These are phyloP conservation scores for Drosophila ustulata DNA, from an alignment of 2,888 invertebrate genomes.

Conservation along the genomic window DNA sequence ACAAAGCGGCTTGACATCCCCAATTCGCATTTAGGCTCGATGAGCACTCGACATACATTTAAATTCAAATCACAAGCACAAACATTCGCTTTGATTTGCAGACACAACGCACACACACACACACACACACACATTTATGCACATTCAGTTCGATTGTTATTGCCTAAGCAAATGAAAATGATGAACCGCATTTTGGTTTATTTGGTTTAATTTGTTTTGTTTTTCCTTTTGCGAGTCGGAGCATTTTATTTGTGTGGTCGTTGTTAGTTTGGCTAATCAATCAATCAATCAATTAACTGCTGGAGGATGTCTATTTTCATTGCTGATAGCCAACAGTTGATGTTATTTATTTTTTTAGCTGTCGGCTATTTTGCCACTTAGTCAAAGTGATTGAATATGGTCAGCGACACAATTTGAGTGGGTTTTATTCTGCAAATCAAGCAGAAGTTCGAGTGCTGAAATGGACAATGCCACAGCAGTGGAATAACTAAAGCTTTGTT, in stretches of 20 bases:
- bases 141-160: constrained; percentile 34
- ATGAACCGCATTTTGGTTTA: constrained; percentile 56
- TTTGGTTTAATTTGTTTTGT: constrained; percentile 49
- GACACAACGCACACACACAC: constrained; percentile 26
- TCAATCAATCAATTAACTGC: constrained; percentile 78
- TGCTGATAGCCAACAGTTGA: constrained; percentile 65
- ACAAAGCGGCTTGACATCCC: constrained; percentile 15
- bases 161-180: constrained; percentile 68
- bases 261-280: constrained; percentile 62
- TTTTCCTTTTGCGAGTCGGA: constrained; percentile 8
- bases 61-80: constrained; percentile 71
- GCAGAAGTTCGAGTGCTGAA: neutral
- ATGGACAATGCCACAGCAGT: neutral
- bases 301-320: constrained; percentile 64
- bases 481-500: neutral
- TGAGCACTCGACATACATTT: constrained; percentile 63
- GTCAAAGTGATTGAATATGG: constrained; percentile 53
- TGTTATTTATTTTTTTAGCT: constrained; percentile 53
- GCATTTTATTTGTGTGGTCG: constrained; percentile 12
- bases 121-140: neutral
- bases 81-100: constrained; percentile 58
- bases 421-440: constrained; percentile 1
- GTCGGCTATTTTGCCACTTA: constrained; percentile 59
- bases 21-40: constrained; percentile 36
- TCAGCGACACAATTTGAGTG: constrained; percentile 15